Percentiles rank a stretch among this genome's conserved stretches.
phyloP scores from a whole-genome alignment of 64 coral and sea anemone genomes.

The Actinia equina region DNA sequence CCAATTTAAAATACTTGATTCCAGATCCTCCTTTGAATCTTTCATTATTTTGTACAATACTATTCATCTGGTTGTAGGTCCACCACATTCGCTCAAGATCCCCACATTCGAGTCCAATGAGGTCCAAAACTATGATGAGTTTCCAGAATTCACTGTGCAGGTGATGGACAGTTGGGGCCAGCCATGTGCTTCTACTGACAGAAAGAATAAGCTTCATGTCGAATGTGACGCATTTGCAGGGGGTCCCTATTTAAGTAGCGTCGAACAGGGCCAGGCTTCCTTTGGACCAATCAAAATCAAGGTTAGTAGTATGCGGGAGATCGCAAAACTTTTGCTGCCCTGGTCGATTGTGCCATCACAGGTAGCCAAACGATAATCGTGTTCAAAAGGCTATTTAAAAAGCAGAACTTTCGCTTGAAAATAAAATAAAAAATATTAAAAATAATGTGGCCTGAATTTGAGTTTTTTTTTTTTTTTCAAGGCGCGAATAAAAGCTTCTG shows the following conservation, averaged over 20 bases:
- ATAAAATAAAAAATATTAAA: too few species aligned
- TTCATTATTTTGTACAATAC: too few species aligned
- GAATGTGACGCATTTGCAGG: slow-evolving; percentile 65
- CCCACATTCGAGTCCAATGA: slow-evolving; percentile 71
- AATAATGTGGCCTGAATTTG: too few species aligned
- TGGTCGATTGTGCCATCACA: too few species aligned
- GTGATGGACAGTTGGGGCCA: slow-evolving; percentile 82
- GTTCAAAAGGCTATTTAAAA: too few species aligned
- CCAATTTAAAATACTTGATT: too few species aligned
- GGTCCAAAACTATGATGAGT: slow-evolving; percentile 78
- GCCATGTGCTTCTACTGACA: slow-evolving; percentile 51
- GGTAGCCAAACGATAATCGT: too few species aligned
- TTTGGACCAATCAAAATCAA: slow-evolving; percentile 72
- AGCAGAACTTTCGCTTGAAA: too few species aligned
- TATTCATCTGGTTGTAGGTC: slow-evolving; percentile 15
- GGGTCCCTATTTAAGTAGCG: slow-evolving; percentile 49
- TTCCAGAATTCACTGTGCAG: slow-evolving; percentile 76
- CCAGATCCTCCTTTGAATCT: too few species aligned
- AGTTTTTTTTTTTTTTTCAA: too few species aligned
- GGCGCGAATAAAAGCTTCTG: neutral
- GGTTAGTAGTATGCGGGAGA: neutral
- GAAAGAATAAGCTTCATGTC: slow-evolving; percentile 38
- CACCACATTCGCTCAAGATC: slow-evolving; percentile 64
- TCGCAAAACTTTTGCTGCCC: neutral
- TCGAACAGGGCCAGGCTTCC: slow-evolving; percentile 53